Conservation (phyloP, 1,140 invertebrate species). For the Lepidurus apus region DNA sequence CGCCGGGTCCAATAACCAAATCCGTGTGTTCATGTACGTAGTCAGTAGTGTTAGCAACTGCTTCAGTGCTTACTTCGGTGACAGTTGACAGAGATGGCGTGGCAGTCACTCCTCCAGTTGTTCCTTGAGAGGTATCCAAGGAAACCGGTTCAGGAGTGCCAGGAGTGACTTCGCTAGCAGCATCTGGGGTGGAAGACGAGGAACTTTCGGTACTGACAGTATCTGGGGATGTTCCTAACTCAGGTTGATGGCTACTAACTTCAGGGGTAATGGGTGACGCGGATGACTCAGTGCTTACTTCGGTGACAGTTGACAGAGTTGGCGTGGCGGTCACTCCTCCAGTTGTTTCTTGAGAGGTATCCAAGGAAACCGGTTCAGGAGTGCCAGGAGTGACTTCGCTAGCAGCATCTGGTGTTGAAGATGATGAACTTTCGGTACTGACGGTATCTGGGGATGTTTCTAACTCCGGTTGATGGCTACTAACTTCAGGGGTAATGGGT, state of each 20-base stretch:
- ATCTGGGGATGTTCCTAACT: neutral
- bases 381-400: neutral
- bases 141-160: conserved; percentile 23
- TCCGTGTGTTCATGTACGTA: conserved; percentile 25
- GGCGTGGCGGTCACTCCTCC: conserved; percentile 30
- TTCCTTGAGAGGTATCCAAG: conserved; percentile 32
- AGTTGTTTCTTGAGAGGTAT: conserved; percentile 36
- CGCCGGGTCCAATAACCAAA: conserved; percentile 68
- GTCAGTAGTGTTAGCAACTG: neutral
- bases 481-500: no score
- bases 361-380: conserved; percentile 16
- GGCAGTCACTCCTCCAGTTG: conserved; percentile 34
- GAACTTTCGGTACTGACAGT: neutral
- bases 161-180: neutral
- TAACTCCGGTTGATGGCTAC: no score
- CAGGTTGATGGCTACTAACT: no score
- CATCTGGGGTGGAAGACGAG: neutral
- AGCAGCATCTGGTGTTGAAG: neutral
- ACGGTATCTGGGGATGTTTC: neutral
- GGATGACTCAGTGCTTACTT: conserved; percentile 28
- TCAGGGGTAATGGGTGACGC: no score
- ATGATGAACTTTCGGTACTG: neutral
- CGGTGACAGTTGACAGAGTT: conserved; percentile 30
- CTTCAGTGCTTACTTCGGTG: conserved; percentile 34
- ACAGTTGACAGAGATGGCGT: conserved; percentile 27